Evolutionary conservation across 2,797 vertebrate species (phyloP).

Genomic region (Tolypeutes matacus): DNA sequence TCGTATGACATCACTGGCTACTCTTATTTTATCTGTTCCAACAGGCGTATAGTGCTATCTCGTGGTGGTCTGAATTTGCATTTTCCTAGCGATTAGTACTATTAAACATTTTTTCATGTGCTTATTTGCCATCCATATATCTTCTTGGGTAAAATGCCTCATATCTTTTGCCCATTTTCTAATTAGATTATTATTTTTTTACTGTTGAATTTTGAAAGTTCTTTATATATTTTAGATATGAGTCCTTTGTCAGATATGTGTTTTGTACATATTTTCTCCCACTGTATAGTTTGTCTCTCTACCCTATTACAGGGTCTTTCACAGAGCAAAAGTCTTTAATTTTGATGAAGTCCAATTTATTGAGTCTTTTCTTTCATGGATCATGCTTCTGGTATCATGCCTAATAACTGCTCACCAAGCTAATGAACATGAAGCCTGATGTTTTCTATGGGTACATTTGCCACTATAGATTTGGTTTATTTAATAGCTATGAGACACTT

Average conservation of each 20-base stretch:
- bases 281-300: background rate
- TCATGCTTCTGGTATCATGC: background rate
- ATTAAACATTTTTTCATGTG: background rate
- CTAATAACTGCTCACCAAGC: background rate
- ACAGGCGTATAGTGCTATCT: background rate
- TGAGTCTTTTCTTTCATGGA: background rate
- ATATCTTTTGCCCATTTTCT: background rate
- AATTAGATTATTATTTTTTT: background rate
- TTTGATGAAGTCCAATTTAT: background rate
- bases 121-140: rapidly evolving
- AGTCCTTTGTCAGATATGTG: background rate
- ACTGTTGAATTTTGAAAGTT: background rate
- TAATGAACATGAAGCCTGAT: rapidly evolving
- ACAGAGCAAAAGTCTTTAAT: background rate
- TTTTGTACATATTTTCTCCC: background rate
- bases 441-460: background rate
- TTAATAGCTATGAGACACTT: background rate
- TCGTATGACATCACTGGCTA: no score
- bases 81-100: background rate
- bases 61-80: background rate
- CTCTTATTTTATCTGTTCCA: background rate
- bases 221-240: background rate
- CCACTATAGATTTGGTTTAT: background rate
- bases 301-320: background rate
- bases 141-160: background rate